Conservation (phyloP, 2,888 invertebrate genomes). For the Zeuzera pyrina region DNA sequence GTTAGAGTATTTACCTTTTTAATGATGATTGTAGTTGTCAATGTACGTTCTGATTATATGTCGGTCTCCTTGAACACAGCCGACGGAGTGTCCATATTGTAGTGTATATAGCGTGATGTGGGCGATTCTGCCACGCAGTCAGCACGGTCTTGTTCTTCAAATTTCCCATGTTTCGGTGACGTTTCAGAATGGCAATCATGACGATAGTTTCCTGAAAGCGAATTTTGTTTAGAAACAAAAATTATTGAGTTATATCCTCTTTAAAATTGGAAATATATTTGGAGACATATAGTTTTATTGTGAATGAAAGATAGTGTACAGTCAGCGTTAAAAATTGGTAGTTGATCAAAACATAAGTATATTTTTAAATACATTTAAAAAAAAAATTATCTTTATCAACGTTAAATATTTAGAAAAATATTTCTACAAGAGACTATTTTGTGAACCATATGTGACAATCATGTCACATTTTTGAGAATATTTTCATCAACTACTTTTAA, state of each 20-base stretch:
- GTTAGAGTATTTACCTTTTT: too few species aligned
- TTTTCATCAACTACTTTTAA: too few species aligned
- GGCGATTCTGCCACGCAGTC: conserved; percentile 39
- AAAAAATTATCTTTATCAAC: background rate
- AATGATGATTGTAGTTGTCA: background rate
- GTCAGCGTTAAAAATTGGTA: too few species aligned
- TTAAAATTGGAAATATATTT: too few species aligned
- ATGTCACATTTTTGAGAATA: too few species aligned
- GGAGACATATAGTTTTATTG: too few species aligned
- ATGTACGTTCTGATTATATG: conserved; percentile 29
- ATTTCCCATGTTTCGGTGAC: conserved; percentile 47
- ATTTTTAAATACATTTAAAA: background rate
- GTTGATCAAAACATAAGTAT: background rate
- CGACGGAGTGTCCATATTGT: conserved; percentile 43
- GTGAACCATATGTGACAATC: too few species aligned
- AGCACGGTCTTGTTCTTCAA: conserved; percentile 36
- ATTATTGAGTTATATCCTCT: too few species aligned
- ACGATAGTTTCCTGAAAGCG: conserved; percentile 61
- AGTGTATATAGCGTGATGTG: conserved; percentile 57
- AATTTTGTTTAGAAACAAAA: conserved; percentile 9
- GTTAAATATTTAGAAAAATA: background rate
- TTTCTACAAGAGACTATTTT: too few species aligned
- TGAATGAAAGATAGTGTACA: too few species aligned
- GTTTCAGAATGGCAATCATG: conserved; percentile 58
- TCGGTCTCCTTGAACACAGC: conserved; percentile 60